Percentiles rank a stretch among this genome's conserved stretches.
Conservation (phyloP, 2,113 vertebrate genomes). For the Notothenia rossii region DNA sequence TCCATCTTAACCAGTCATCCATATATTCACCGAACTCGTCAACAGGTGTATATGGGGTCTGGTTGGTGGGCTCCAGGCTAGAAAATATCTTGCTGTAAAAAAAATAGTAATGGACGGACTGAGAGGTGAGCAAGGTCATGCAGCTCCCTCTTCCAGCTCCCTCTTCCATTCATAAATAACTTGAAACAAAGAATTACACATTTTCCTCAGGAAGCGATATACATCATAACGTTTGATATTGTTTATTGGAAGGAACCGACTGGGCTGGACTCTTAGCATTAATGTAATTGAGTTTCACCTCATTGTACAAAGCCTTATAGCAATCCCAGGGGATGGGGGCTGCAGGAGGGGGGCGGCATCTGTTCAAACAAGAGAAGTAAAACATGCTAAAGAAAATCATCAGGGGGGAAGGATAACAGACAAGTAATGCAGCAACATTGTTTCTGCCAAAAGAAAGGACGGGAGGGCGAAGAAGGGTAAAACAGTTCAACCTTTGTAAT, state of each 20-base stretch:
- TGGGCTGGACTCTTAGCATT: slow-evolving; percentile 72
- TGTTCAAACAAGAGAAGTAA: slow-evolving; percentile 83
- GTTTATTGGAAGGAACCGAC: slow-evolving; percentile 69
- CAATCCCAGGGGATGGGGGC: slow-evolving; percentile 71
- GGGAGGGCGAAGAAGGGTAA: slow-evolving; percentile 66
- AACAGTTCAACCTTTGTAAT: slow-evolving; percentile 78
- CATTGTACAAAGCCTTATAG: slow-evolving; percentile 68
- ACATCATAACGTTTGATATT: slow-evolving; percentile 69
- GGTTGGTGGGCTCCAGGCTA: background rate
- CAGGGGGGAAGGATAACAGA: slow-evolving; percentile 79
- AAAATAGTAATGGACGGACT: slow-evolving; percentile 27
- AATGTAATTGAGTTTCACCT: slow-evolving; percentile 71
- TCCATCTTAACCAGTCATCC: slow-evolving; percentile 4
- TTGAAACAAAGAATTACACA: slow-evolving; percentile 54
- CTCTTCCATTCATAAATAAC: slow-evolving; percentile 75
- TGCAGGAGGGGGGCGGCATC: slow-evolving; percentile 76
- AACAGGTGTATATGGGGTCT: slow-evolving; percentile 16
- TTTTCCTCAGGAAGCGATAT: slow-evolving; percentile 66
- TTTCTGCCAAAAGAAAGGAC: slow-evolving; percentile 74
- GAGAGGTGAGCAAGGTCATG: slow-evolving; percentile 68
- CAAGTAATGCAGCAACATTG: slow-evolving; percentile 79
- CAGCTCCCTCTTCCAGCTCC: slow-evolving; percentile 58
- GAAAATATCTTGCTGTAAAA: slow-evolving; percentile 29
- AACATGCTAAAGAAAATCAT: slow-evolving; percentile 81
- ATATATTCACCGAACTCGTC: slow-evolving; percentile 1